These are phyloP conservation scores for Amphiura filiformis DNA, from an alignment of 35 echinoderm and acorn worm genomes.

Conservation along the genomic window DNA sequence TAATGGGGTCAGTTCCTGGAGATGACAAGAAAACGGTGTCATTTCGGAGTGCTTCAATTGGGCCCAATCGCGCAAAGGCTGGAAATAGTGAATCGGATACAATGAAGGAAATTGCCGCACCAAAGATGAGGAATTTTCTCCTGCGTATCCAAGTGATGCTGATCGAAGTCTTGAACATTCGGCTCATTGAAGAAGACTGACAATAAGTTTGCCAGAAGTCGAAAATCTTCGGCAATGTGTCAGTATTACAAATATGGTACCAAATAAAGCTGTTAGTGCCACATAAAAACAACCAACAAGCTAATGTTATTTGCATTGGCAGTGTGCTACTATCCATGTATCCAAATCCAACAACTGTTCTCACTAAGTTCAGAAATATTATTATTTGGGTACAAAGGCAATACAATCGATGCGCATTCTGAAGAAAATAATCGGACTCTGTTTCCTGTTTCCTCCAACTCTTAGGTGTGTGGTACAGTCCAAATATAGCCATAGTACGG, in stretches of 20 bases:
- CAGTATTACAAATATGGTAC: neutral
- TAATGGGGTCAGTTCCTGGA: neutral
- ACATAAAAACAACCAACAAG: neutral
- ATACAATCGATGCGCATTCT: neutral
- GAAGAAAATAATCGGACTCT: neutral
- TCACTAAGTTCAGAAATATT: neutral
- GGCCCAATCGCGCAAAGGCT: neutral
- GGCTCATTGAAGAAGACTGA: neutral
- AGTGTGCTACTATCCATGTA: neutral
- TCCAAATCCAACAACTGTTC: neutral
- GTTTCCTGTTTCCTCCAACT: neutral
- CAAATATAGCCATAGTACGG: neutral
- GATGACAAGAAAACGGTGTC: neutral
- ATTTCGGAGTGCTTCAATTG: neutral
- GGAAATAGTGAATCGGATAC: neutral
- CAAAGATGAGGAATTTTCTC: neutral
- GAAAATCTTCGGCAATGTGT: neutral
- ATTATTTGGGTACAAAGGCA: neutral
- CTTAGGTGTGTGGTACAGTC: neutral
- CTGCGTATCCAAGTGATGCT: neutral
- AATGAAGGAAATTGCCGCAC: neutral
- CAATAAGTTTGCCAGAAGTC: neutral
- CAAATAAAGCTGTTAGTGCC: neutral
- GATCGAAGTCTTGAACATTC: neutral
- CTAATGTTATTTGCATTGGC: neutral